Evolutionary conservation across 92 coral and sea anemone species (phyloP).

Genomic region (Galaxea fascicularis): DNA sequence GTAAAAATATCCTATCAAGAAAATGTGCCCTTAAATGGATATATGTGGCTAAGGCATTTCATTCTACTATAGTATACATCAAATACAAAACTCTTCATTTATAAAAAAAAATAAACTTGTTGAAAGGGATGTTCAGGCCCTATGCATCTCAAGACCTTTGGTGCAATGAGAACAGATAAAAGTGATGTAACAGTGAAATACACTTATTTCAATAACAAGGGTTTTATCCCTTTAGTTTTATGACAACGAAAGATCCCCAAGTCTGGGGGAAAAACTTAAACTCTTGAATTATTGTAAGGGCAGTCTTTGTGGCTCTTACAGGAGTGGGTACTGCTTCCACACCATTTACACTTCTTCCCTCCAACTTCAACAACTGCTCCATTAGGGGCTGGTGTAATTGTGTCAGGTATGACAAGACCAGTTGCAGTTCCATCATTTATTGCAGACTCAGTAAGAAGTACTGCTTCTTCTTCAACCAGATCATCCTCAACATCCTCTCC

Average conservation of each 20-base stretch:
- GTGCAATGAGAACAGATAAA: no score
- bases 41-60: no score
- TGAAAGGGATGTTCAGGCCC: no score
- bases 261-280: neutral
- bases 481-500: slow-evolving; percentile 54
- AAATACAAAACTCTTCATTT: no score
- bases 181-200: no score
- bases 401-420: slow-evolving; percentile 4
- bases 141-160: no score
- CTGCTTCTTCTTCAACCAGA: slow-evolving; percentile 39
- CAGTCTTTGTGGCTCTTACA: slow-evolving; percentile 66
- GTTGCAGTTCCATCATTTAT: slow-evolving; percentile 56
- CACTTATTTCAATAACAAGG: no score
- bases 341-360: slow-evolving; percentile 64
- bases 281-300: slow-evolving; percentile 33
- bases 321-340: slow-evolving; percentile 56
- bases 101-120: no score
- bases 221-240: neutral
- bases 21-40: no score
- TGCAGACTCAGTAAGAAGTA: slow-evolving; percentile 40
- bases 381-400: slow-evolving; percentile 18
- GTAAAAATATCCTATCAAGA: no score
- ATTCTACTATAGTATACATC: no score
- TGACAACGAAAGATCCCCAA: slow-evolving; percentile 2
- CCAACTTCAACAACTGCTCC: slow-evolving; percentile 52